Evolutionary conservation across 2,113 vertebrate genomes (phyloP).

Genomic region (Chinchilla lanigera): DNA sequence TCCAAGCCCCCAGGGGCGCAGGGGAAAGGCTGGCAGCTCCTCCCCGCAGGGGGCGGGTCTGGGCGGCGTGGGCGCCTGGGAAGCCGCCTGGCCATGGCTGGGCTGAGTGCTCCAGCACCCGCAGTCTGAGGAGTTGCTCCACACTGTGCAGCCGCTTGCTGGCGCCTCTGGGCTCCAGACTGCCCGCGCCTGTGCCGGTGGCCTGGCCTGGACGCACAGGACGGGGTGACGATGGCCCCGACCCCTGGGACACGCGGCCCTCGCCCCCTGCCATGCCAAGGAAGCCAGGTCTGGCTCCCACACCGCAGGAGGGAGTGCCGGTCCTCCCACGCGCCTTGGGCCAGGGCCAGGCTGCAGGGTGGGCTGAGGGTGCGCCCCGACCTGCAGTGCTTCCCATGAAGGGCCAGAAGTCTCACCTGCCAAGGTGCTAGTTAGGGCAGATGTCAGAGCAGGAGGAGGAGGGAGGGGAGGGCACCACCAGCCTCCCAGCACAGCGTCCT

Average conservation of each 20-base stretch:
- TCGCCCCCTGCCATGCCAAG: too few species aligned
- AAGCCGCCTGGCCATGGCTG: background rate
- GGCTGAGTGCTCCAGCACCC: background rate
- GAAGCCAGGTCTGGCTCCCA: background rate
- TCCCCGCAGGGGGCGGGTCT: background rate
- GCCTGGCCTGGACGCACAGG: background rate
- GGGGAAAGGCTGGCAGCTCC: background rate
- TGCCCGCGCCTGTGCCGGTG: background rate
- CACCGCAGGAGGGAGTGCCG: fast-evolving
- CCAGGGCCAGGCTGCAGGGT: background rate
- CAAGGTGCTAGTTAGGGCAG: background rate
- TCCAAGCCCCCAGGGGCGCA: background rate
- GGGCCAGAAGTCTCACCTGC: background rate
- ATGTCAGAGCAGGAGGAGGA: background rate
- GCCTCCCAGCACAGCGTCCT: fast-evolving
- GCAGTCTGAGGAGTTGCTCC: background rate
- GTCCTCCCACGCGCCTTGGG: background rate
- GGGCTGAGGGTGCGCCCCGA: background rate
- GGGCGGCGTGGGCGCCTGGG: background rate
- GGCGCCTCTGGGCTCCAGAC: background rate
- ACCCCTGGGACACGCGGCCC: fast-evolving
- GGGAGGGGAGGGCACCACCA: background rate
- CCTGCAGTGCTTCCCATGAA: background rate
- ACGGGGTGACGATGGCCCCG: background rate
- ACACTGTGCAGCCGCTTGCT: fast-evolving